phyloP scores from a whole-genome alignment of 2,888 invertebrate genomes.

The Ormyrus rosae region DNA sequence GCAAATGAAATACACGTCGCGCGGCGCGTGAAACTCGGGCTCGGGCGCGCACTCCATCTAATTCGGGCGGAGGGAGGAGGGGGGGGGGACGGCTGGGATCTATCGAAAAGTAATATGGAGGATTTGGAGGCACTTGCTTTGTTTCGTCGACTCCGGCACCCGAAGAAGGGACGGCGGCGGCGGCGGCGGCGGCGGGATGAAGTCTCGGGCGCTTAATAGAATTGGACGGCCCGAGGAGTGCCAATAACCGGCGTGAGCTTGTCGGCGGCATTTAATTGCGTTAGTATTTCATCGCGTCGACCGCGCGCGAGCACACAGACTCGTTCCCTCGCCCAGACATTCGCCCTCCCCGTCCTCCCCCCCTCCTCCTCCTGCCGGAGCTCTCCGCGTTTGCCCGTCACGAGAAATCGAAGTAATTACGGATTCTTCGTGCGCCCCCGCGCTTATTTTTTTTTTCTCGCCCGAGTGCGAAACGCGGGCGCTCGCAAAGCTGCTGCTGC shows the following conservation, averaged over 20 bases:
- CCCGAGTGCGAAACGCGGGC: too few relatives aligned
- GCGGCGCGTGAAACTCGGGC: too few relatives aligned
- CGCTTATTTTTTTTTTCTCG: too few relatives aligned
- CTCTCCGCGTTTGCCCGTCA: not conserved
- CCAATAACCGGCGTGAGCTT: slow-evolving; percentile 72
- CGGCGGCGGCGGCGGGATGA: slow-evolving; percentile 24
- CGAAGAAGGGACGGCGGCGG: slow-evolving; percentile 22
- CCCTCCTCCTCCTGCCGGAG: too few relatives aligned
- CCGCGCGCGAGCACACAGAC: not conserved
- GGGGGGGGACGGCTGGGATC: slow-evolving; percentile 27
- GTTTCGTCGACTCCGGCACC: slow-evolving; percentile 51
- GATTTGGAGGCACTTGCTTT: slow-evolving; percentile 67
- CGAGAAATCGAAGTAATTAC: too few relatives aligned
- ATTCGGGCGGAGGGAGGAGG: slow-evolving; percentile 49
- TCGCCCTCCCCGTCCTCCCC: not conserved
- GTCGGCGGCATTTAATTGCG: slow-evolving; percentile 72
- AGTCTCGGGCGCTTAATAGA: slow-evolving; percentile 68
- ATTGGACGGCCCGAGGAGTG: slow-evolving; percentile 71
- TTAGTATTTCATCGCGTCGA: slow-evolving; percentile 70
- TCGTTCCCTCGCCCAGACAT: slow-evolving; percentile 1
- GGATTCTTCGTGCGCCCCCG: too few relatives aligned
- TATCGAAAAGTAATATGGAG: slow-evolving; percentile 69
- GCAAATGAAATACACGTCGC: too few relatives aligned
- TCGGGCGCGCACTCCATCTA: not conserved
- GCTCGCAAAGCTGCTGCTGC: too few relatives aligned